These are phyloP conservation scores for Neoaliturus tenellus DNA, from an alignment of 2,888 invertebrate species.

Conservation along the genomic window DNA sequence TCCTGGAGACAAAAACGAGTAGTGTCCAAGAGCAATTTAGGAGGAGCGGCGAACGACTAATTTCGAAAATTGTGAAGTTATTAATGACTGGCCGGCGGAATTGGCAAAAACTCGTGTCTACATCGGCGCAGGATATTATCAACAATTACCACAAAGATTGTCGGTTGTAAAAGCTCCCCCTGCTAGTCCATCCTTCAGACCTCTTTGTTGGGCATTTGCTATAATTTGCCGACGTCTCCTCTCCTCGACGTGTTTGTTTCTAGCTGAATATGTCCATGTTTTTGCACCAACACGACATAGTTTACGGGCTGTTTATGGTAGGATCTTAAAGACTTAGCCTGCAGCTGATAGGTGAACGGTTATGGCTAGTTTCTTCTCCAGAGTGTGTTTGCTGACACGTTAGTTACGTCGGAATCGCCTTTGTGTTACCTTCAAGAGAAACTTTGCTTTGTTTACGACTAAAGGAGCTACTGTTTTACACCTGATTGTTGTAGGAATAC, in stretches of 20 bases:
- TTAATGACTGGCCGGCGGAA: not conserved
- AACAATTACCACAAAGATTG: conserved; percentile 7
- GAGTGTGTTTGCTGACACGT: not conserved
- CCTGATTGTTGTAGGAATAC: too few relatives aligned
- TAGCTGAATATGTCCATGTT: not conserved
- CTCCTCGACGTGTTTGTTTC: not conserved
- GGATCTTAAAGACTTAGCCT: not conserved
- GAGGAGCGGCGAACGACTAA: not conserved
- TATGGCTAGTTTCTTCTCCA: not conserved
- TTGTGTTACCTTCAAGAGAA: too few relatives aligned
- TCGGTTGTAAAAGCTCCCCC: not conserved
- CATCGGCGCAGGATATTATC: not conserved
- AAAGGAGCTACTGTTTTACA: too few relatives aligned
- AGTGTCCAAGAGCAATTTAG: not conserved
- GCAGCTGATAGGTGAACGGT: not conserved
- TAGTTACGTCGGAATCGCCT: too few relatives aligned
- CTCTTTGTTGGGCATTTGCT: conserved; percentile 10
- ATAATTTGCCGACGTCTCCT: not conserved
- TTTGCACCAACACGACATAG: not conserved
- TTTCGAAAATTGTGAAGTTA: not conserved
- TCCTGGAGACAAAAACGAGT: not conserved
- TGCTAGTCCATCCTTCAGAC: not conserved
- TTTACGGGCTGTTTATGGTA: not conserved
- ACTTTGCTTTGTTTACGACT: too few relatives aligned
- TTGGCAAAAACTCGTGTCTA: not conserved